Percentiles rank a stretch among this genome's conserved stretches.
phyloP scores from a whole-genome alignment of 2,113 vertebrate species.

The Solea solea region DNA sequence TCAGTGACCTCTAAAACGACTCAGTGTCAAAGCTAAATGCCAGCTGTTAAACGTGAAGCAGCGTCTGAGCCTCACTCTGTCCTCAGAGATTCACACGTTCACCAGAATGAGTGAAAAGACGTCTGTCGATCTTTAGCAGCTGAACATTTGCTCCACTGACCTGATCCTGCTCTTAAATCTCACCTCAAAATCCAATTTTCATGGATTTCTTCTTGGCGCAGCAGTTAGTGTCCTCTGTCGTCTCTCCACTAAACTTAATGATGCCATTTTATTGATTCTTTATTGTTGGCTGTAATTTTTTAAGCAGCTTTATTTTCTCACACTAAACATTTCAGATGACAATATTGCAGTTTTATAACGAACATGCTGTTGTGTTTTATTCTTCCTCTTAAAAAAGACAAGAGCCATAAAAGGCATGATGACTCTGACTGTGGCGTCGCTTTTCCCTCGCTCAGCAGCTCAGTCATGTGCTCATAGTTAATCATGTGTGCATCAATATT shows the following conservation, averaged over 20 bases:
- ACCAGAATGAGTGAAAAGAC: background rate
- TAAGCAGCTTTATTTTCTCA: slow-evolving; percentile 8
- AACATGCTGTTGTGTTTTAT: slow-evolving; percentile 33
- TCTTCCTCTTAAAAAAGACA: background rate
- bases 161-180: slow-evolving; percentile 28
- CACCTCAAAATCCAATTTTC: slow-evolving; percentile 50
- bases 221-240: slow-evolving; percentile 22
- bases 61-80: too few relatives aligned
- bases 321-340: slow-evolving; percentile 30
- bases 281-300: slow-evolving; percentile 13
- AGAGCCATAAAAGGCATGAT: slow-evolving; percentile 35
- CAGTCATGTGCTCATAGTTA: slow-evolving; percentile 42
- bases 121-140: slow-evolving; percentile 15
- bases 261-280: slow-evolving; percentile 41
- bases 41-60: too few relatives aligned
- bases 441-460: slow-evolving; percentile 33
- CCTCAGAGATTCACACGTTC: background rate
- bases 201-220: slow-evolving; percentile 13
- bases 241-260: slow-evolving; percentile 36
- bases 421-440: slow-evolving; percentile 11
- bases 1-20: too few relatives aligned
- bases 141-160: slow-evolving; percentile 19
- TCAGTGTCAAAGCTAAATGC: too few relatives aligned
- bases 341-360: slow-evolving; percentile 33
- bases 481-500: slow-evolving; percentile 66